Evolutionary conservation across 2,888 invertebrate species (phyloP), one percentile per base, ranked within the genome.

Genomic region (Theodoxus fluviatilis): DNA sequence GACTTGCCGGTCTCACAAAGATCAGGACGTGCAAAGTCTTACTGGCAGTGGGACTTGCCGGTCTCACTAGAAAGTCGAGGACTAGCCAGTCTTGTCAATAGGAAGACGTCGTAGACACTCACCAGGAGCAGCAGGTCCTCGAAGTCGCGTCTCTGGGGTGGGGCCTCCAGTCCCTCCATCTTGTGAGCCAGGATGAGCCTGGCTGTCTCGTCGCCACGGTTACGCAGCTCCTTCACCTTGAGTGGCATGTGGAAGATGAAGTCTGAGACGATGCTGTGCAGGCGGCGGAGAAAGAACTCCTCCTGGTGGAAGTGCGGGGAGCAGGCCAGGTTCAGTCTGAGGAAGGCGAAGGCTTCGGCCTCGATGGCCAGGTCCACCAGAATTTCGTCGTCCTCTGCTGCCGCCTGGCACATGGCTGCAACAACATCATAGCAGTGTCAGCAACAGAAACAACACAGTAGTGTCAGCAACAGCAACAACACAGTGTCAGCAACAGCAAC

Each of bases 171-270:
- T 0, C 94, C 94, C 84, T 94, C 93, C 73, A 92, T 83, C 55
- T 83, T 74, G 75, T 87, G 84, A 18, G 84, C 83, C 72, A 82
- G 71, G 18, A 85, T 79, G 47, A 85, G 82, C 33, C 85, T 74
- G n/a, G 85, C 83, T 25, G 82, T 92, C 87, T 98, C 97, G 87
- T 97, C 96, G 0, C 95, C 96, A 78, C 93, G 90, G 80, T 92
- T 92, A 65, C 93, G 89, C 73, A 94, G 87, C 84, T 94, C 94
- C 79, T 93, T 93, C 0, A 88, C 91, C 91, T 96, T 96, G 64
- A 95, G 90, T 68, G 96, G 96, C 94, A 96, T 94, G 69, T 94
- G 91, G 74, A 94, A 92, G 64, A 98, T 94, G 81, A 98, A 96
- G 88, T 97, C 96, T 0, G 95, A 94, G 68, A 97, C 90, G 9